Base-by-base conservation (phyloP, 2,113 vertebrate genomes). In the Dolichallabes microphthalmus region DNA sequence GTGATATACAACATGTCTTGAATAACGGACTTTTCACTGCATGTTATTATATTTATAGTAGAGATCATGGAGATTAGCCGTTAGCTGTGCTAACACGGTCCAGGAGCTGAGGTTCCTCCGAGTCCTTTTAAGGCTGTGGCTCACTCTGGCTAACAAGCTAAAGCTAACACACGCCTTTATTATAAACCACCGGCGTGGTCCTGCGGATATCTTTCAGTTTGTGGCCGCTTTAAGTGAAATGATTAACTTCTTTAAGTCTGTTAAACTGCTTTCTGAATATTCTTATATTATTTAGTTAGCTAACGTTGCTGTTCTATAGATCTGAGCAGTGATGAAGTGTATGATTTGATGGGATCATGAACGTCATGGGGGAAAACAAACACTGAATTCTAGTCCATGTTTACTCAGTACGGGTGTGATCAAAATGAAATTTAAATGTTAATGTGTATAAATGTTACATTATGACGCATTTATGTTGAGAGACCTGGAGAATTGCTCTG, bases 101-200 rank as follows among this genome's bases (percentile, higher is more conserved):
- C 30, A 27, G 71, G 76, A 22, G 57, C 12, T 32, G 32, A 30
- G 12, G 73, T 69, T 69, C 73, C 30, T 25, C 58, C 80, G 58
- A 83, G 30, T 80, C 86, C 86, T 82, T 87, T 82, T 88, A 87
- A 85, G 85, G 89, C 3, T 84, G 77, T 39, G 85, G 77, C 57
- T 74, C 39, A 15, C 61, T 19, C 68, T 74, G 50, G 55, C 76
- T 60, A 79, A 58, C 10, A 39, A 1, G 55, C 76, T 79, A 35
- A 39, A 35, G 76, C 76, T 39, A 79, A 60, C 76, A 12, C 76
- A 25, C 27, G 76, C 83, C 27, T 68, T n/a, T 66, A 78, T 78
- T 58, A 19, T 20, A 60, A 60, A 79, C 55, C 55, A 12, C 2
- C 12, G 11, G 12, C 76, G 22, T 60, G 76, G 55, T 2, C 2